Base-by-base conservation (phyloP, 2,888 invertebrate species). In the Resseliella maxima region DNA sequence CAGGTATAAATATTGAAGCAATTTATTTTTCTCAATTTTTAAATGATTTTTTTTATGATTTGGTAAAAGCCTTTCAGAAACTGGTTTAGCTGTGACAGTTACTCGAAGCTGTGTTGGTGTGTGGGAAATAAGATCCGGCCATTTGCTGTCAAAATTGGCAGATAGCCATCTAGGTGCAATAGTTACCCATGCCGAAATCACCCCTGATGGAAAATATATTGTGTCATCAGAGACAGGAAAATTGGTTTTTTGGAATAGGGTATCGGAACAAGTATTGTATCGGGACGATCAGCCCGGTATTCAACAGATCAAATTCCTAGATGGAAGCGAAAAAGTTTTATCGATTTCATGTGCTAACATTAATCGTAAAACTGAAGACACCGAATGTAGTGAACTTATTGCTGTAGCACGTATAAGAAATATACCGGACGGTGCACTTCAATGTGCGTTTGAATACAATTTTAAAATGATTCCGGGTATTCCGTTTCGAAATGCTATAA, bases 31-130 rank as follows among this genome's bases (percentile, higher is more conserved):
- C 83, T 15, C 31, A 86, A n/a, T n/a, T n/a, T n/a, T 36, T 18
- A 18, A 12, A 36, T 45, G 81, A 50, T 86, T 46, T 5, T n/a
- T 85, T 86, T 38, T 88, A 89, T 10, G n/a, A n/a, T n/a, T n/a
- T n/a, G n/a, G n/a, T n/a, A n/a, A n/a, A n/a, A 96, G 96, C 89
- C 92, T 97, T 72, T 96, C 96, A 0, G 94, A 95, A 86, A 94
- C 95, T 88, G 94, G 95, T 86, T 92, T 98, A 54, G 98, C 97
- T 6, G 96, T 96, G 0, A 98, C 98, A 0, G 97, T 97, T 0
- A 99, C 99, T 0, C 93, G 99, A 87, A 97, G 96, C 89, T 98
- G 97, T 89, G 96, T 99, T 88, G 99, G 98, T 0, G 94, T 99
- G 0, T 99, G 99, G 98, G 96, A 98, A 90, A 93, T 98, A 36